These are phyloP conservation scores for Umimayanthus kanabou DNA, from an alignment of 92 coral and sea anemone species.

Conservation along the genomic window DNA sequence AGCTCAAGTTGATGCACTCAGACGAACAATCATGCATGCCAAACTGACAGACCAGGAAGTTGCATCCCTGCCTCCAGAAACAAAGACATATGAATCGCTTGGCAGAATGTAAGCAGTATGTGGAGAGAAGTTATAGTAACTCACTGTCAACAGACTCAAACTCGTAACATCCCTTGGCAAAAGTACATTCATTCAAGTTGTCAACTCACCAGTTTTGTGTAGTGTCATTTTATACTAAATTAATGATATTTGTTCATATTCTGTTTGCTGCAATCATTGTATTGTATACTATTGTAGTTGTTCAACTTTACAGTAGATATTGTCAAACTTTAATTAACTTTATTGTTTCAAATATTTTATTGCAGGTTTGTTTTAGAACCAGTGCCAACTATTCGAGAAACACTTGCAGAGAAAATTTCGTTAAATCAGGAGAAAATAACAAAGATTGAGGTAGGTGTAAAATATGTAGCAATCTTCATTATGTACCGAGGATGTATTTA, in stretches of 20 bases:
- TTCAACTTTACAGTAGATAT: too few relatives aligned
- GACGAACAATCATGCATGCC: conserved; percentile 86
- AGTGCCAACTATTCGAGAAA: conserved; percentile 67
- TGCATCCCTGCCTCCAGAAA: conserved; percentile 76
- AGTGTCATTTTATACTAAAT: too few relatives aligned
- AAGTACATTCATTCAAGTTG: neutral
- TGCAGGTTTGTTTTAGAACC: conserved; percentile 94
- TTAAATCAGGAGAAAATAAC: conserved; percentile 82
- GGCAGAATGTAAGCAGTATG: conserved; percentile 86
- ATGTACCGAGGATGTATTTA: too few relatives aligned
- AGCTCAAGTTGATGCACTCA: conserved; percentile 86
- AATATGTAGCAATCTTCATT: too few relatives aligned
- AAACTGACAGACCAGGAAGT: conserved; percentile 94
- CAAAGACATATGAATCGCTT: conserved; percentile 83
- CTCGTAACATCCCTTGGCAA: neutral
- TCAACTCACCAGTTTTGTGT: neutral
- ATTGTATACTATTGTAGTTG: too few relatives aligned
- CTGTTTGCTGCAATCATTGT: neutral
- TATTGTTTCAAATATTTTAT: neutral
- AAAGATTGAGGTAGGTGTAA: conserved; percentile 74
- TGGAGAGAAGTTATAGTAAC: neutral
- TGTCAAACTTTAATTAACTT: too few relatives aligned
- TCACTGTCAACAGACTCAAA: neutral
- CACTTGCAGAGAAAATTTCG: conserved; percentile 68
- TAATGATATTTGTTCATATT: too few relatives aligned